Evolutionary conservation across 2,113 vertebrate genomes (phyloP), one percentile per base, ranked within the genome.

Genomic region (Pangasianodon hypophthalmus): DNA sequence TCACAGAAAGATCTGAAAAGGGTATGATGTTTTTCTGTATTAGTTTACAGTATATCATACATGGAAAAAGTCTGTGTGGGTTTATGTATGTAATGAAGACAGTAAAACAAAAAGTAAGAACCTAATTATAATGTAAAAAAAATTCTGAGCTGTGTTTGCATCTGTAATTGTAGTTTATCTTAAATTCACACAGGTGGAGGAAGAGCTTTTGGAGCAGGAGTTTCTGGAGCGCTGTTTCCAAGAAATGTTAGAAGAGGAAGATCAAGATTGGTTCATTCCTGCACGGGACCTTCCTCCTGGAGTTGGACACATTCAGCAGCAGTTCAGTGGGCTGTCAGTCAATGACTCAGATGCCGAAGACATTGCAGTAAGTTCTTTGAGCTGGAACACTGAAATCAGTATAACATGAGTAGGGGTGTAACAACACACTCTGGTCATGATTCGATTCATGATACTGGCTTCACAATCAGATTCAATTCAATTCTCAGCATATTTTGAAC

Each of bases 201-300:
- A 99, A 93, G 98, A 99, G 93, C 96, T 99, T 54, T 95, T 98
- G 95, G 98, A 99, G 93, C 98, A 99, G 94, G 98, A 99, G 84
- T 99, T 99, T 92, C 94, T 99, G 13, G 98, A 99, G 91, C 98
- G 97, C 81, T 99, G 98, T 94, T 98, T 99, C 96, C 98, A 99
- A 95, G 98, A 99, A 95, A 99, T 99, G 98, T 94, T 99, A 93
- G 98, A 99, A 79, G 98, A 99, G 88, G 98, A 99, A 88, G 98
- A 99, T 91, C 96, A 97, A 95, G 98, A 99, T 85, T 99, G 98
- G 98, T 99, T 99, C 95, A 99, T 99, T 90, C 98, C 98, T 0
- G 96, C 97, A 0, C 96, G 98, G 6, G 98, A 99, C 94, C 96
- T 99, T 71, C 97, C 98, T 77, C 96, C 97, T 93, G 97, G 96